Base-by-base conservation (phyloP, 2,888 invertebrate species). In the Drosophila multiciliata region DNA sequence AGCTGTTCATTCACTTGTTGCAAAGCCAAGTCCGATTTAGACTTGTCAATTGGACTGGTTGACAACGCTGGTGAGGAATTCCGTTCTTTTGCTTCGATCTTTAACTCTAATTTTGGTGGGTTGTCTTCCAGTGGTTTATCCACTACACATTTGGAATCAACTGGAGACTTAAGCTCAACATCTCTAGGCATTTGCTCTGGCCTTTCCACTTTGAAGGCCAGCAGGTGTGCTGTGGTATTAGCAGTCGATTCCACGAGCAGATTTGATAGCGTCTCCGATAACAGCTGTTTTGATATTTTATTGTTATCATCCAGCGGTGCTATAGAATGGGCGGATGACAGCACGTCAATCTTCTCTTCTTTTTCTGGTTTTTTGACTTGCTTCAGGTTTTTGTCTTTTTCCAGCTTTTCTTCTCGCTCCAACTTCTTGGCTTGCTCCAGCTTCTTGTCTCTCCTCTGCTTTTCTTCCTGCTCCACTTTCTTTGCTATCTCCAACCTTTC, bases 111-210 rank as follows among this genome's bases (percentile, higher is more conserved):
- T 9, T 17, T 29, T 11, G 45, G 4, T 3, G 12, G 54, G n/a
- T 48, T 60, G 15, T 53, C n/a, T 7, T 54, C 38, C 17, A 66
- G 9, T 3, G 38, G 8, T 4, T 59, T 59, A 11, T 66, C 36
- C 15, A 12, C 38, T 6, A 17, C 26, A 55, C 12, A 36, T 40
- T 29, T 29, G 29, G 11, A 29, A 29, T 38, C 66, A 35, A 64
- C 26, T 35, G 26, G 45, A 23, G 53, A n/a, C 20, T 48, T 67
- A 4, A 53, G 17, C 38, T 69, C 29, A 32, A 60, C n/a, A 1
- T 57, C 29, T 42, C 1, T 29, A 6, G 29, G 33, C 33, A 49
- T 4, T 55, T 64, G 54, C 17, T 66, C 29, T 17, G 23, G 7
- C 3, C n/a, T 4, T n/a, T 33, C 17, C 0, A 20, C 12, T 29